Percentiles rank a stretch among this genome's conserved stretches.
Evolutionary conservation across 2,888 invertebrate species (phyloP).

Genomic region (Branchellion lobata): DNA sequence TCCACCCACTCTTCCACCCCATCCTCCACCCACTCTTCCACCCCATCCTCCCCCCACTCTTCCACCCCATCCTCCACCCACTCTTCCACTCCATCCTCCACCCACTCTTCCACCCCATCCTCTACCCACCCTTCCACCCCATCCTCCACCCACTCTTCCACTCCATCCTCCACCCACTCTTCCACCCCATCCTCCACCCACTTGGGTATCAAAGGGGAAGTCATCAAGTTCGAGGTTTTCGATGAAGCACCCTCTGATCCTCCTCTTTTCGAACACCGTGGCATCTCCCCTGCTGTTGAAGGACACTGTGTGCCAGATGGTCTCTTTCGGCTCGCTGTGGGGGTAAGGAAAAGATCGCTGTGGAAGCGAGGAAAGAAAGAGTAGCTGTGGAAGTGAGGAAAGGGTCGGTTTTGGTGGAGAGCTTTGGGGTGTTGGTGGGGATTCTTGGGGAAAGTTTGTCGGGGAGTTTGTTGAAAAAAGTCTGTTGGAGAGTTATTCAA

Average conservation of each 20-base stretch:
- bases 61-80: neutral
- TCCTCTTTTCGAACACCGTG: constrained; percentile 52
- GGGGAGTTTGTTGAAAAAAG: too few species aligned
- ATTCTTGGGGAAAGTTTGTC: too few species aligned
- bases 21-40: neutral
- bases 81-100: too few species aligned
- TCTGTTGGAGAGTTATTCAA: too few species aligned
- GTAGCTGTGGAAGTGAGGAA: neutral
- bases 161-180: neutral
- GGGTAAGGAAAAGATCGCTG: neutral
- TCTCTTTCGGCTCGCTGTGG: constrained; percentile 53
- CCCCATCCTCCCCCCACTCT: neutral
- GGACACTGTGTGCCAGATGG: constrained; percentile 51
- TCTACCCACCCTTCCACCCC: neutral
- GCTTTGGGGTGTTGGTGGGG: neutral
- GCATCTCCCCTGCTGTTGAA: constrained; percentile 51
- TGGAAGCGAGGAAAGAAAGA: neutral
- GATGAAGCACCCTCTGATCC: constrained; percentile 56
- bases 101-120: neutral
- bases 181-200: constrained; percentile 35
- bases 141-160: constrained; percentile 48
- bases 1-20: too few species aligned
- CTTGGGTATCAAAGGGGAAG: constrained; percentile 58
- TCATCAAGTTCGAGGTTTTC: constrained; percentile 57
- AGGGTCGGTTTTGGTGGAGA: neutral